Percentiles rank a stretch among this genome's conserved stretches.
Conservation (phyloP, 2,113 vertebrate species). For the Dasyornis broadbenti region DNA sequence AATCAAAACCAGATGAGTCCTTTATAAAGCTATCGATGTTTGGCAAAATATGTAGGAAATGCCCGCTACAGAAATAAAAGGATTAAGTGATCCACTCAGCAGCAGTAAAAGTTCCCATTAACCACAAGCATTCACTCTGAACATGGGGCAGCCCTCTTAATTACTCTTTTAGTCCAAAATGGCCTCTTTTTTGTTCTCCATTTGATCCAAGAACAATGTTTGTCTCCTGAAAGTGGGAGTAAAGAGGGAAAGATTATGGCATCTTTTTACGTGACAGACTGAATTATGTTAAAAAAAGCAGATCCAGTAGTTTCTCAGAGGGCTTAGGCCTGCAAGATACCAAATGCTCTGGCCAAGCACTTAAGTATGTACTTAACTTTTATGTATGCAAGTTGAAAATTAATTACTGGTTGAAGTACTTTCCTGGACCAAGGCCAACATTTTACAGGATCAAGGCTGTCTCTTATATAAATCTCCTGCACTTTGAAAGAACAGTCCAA, state of each 20-base stretch:
- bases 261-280: conserved; percentile 24
- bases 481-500: background rate
- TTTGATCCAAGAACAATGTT: conserved; percentile 17
- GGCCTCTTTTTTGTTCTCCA: background rate
- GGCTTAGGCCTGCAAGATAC: conserved; percentile 3
- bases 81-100: conserved; percentile 49
- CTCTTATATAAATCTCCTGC: background rate
- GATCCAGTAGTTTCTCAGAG: conserved; percentile 17
- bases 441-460: background rate
- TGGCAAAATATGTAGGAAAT: conserved; percentile 51
- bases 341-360: conserved; percentile 7
- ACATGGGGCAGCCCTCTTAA: conserved; percentile 2
- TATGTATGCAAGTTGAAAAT: conserved; percentile 42
- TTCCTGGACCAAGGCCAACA: conserved; percentile 33
- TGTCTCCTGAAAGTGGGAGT: conserved; percentile 24
- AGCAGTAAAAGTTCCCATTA: conserved; percentile 46
- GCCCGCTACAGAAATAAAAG: conserved; percentile 60
- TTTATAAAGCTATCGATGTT: conserved; percentile 55
- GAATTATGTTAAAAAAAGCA: conserved; percentile 7
- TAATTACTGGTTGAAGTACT: conserved; percentile 57
- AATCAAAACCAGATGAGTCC: conserved; percentile 63
- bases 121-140: conserved; percentile 23
- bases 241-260: conserved; percentile 20
- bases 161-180: background rate
- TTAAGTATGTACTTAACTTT: conserved; percentile 34